A percentile compares a stretch with the other conserved stretches of the same genome.
Evolutionary conservation across 2,888 invertebrate species (phyloP).

Genomic region (Drosophila colorata): DNA sequence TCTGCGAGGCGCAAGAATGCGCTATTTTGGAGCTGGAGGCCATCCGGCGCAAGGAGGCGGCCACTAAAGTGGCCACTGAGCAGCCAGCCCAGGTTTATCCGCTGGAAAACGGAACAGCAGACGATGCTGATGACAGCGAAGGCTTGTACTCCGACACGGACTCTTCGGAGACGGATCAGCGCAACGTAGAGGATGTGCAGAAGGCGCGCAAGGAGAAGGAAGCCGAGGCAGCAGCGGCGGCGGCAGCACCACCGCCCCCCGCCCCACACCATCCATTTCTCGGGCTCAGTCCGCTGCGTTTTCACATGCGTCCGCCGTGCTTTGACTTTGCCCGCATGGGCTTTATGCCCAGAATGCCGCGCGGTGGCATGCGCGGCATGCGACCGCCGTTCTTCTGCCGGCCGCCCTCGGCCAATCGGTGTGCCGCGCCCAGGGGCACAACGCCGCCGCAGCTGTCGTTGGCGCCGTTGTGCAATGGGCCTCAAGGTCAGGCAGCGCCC

Average conservation of each 20-base stretch:
- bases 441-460: slow-evolving; percentile 3
- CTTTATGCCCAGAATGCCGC: slow-evolving; percentile 68
- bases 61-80: slow-evolving; percentile 19
- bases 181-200: slow-evolving; percentile 64
- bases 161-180: slow-evolving; percentile 59
- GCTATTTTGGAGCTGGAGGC: slow-evolving; percentile 74
- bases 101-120: slow-evolving; percentile 26
- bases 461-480: slow-evolving; percentile 17
- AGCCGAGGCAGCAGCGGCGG: slow-evolving; percentile 69
- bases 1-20: slow-evolving; percentile 68
- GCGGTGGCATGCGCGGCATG: slow-evolving; percentile 67
- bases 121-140: slow-evolving; percentile 64
- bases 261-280: slow-evolving; percentile 42
- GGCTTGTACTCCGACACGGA: slow-evolving; percentile 70
- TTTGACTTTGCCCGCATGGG: slow-evolving; percentile 61
- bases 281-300: slow-evolving; percentile 53
- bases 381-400: slow-evolving; percentile 67
- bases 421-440: slow-evolving; percentile 25
- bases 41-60: slow-evolving; percentile 67
- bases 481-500: neutral
- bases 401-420: slow-evolving; percentile 24
- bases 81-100: neutral
- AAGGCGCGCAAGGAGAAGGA: slow-evolving; percentile 67
- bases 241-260: slow-evolving; percentile 37
- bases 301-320: slow-evolving; percentile 61